These are phyloP conservation scores for Drosophila lowei DNA, from an alignment of 1,140 invertebrate species.

Conservation along the genomic window DNA sequence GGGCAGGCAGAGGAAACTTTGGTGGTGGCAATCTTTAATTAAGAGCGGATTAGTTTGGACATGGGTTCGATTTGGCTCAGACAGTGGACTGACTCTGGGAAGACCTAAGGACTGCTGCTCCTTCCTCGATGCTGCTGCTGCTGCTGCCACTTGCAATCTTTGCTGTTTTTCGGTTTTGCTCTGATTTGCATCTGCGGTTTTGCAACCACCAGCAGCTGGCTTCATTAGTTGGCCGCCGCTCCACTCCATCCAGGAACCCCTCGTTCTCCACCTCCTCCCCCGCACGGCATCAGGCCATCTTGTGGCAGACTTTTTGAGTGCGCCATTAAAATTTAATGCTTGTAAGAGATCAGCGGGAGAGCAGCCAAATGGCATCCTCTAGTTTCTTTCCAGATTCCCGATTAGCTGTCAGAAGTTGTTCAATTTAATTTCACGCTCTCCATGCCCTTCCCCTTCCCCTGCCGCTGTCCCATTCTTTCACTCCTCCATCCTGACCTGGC, in stretches of 20 bases:
- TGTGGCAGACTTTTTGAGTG: constrained; percentile 74
- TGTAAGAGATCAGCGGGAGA: constrained; percentile 62
- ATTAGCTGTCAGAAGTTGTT: constrained; percentile 82
- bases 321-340: constrained; percentile 79
- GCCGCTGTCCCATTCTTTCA: neutral
- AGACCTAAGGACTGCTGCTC: constrained; percentile 9
- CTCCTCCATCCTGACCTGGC: neutral
- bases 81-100: constrained; percentile 2
- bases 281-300: constrained; percentile 7
- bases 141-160: constrained; percentile 47
- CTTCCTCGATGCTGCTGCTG: neutral
- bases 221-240: constrained; percentile 63
- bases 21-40: constrained; percentile 78
- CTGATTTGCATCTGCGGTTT: constrained; percentile 80
- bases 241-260: constrained; percentile 4
- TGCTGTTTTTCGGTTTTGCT: constrained; percentile 76
- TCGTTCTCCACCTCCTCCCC: too few relatives aligned
- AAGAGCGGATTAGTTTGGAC: constrained; percentile 82
- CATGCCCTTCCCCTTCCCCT: neutral
- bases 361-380: neutral
- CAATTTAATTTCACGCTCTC: constrained; percentile 73
- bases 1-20: constrained; percentile 12
- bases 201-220: constrained; percentile 73
- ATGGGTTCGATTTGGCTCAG: constrained; percentile 74
- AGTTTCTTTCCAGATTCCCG: constrained; percentile 34